Evolutionary conservation across 2,797 vertebrate genomes (phyloP).

Genomic region (Echeneis naucrates): DNA sequence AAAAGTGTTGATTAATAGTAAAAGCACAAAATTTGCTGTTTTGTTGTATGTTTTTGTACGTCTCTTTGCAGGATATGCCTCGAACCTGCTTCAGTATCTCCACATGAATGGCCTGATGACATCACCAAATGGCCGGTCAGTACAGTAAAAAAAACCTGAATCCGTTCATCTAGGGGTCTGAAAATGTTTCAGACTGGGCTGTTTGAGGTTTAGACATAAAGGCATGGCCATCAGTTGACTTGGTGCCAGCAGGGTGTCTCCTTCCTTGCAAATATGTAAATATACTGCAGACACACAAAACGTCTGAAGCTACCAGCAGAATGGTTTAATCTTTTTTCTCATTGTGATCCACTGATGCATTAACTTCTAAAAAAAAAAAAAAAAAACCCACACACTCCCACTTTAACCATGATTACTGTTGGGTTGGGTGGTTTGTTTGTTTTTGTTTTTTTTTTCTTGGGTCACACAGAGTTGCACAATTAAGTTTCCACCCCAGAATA

Average conservation of each 20-base stretch:
- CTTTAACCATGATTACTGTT: too few relatives aligned
- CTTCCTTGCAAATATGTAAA: slow-evolving; percentile 7
- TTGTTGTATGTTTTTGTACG: too few relatives aligned
- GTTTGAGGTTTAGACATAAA: background rate
- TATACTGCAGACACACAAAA: background rate
- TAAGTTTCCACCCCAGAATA: background rate
- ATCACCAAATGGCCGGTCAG: slow-evolving; percentile 99
- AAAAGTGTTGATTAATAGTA: too few relatives aligned
- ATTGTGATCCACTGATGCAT: background rate
- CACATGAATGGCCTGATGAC: slow-evolving; percentile 98
- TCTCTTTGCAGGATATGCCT: slow-evolving; percentile 89
- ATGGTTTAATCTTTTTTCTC: background rate
- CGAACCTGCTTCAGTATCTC: slow-evolving; percentile 94
- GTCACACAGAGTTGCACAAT: background rate
- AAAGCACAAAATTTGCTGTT: too few relatives aligned
- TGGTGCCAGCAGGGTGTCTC: background rate
- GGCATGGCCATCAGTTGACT: too few relatives aligned
- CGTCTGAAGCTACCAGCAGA: background rate
- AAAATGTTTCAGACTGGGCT: background rate
- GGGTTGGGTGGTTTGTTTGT: too few relatives aligned
- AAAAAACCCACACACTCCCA: too few relatives aligned
- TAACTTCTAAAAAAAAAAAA: too few relatives aligned
- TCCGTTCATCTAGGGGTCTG: background rate
- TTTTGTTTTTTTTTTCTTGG: background rate
- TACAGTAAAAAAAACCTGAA: slow-evolving; percentile 32